Conservation (phyloP, 2,888 invertebrate genomes). For the Cephus nigrinus region DNA sequence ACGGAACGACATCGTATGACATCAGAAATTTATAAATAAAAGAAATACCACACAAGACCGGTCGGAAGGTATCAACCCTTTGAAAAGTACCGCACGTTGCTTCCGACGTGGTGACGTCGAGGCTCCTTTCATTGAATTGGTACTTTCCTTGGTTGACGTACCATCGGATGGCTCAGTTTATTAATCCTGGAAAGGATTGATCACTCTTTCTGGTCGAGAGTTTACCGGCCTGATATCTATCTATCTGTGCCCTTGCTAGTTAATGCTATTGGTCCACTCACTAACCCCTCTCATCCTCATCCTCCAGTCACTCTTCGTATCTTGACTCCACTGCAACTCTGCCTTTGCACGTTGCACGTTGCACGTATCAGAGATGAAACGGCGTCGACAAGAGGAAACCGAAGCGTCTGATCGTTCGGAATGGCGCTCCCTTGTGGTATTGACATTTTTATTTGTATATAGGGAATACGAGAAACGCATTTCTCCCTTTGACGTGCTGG, state of each 20-base stretch:
- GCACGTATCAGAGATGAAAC: neutral
- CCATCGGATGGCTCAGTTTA: neutral
- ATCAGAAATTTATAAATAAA: neutral
- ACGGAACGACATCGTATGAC: neutral
- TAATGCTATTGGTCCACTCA: neutral
- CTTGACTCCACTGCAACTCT: neutral
- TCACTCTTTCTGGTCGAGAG: neutral
- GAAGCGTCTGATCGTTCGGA: too few species aligned
- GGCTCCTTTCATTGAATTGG: neutral
- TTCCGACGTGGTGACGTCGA: neutral
- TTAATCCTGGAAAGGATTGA: neutral
- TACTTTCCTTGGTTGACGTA: neutral
- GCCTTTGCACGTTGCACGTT: neutral
- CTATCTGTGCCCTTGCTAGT: neutral
- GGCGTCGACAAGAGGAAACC: neutral
- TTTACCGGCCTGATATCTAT: neutral
- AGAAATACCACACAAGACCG: neutral
- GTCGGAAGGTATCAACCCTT: neutral
- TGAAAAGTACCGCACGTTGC: neutral
- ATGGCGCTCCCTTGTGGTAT: conserved; percentile 27
- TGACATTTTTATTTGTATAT: conserved; percentile 48
- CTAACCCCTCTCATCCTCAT: neutral
- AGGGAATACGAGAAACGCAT: conserved; percentile 40
- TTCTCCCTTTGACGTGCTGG: conserved; percentile 41
- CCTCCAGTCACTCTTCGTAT: neutral